Percentiles rank a stretch among this genome's conserved stretches.
Evolutionary conservation across 1,140 invertebrate genomes (phyloP).

Genomic region (Drosophila arizonae): DNA sequence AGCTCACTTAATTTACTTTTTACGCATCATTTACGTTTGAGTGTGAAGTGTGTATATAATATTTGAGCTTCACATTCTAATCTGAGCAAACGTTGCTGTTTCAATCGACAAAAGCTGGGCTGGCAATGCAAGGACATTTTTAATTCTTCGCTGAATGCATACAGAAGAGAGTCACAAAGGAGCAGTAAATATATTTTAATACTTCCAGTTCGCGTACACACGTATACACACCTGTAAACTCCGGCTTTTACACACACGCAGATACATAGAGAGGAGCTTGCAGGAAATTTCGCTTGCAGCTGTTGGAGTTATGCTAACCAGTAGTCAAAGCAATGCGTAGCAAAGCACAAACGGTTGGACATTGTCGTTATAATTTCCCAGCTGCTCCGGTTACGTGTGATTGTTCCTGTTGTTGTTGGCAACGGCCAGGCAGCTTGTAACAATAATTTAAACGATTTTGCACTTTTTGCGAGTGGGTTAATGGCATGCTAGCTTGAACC

Average conservation of each 20-base stretch:
- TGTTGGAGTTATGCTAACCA: slow-evolving; percentile 66
- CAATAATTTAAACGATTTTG: slow-evolving; percentile 73
- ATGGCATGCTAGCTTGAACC: slow-evolving; percentile 42
- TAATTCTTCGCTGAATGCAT: too few species aligned
- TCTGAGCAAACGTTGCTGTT: neutral
- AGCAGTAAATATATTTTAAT: slow-evolving; percentile 20
- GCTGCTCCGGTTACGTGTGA: slow-evolving; percentile 7
- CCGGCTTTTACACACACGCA: neutral
- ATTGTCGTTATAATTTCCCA: slow-evolving; percentile 7
- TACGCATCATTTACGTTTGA: too few species aligned
- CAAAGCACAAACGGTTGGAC: slow-evolving; percentile 53
- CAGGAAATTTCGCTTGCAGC: slow-evolving; percentile 67
- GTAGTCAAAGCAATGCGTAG: slow-evolving; percentile 64
- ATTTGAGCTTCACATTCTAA: neutral
- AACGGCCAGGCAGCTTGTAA: slow-evolving; percentile 54
- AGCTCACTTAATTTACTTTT: too few species aligned
- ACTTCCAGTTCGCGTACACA: neutral
- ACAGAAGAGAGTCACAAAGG: neutral
- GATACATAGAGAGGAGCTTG: neutral
- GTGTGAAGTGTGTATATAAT: too few species aligned
- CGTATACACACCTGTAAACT: neutral
- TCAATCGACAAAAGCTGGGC: neutral
- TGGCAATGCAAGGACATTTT: too few species aligned
- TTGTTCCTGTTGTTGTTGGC: slow-evolving; percentile 30
- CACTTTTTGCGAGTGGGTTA: slow-evolving; percentile 72